Evolutionary conservation across 1,140 invertebrate species (phyloP), one percentile per base, ranked within the genome.

Genomic region (Dendrolimus punctatus): DNA sequence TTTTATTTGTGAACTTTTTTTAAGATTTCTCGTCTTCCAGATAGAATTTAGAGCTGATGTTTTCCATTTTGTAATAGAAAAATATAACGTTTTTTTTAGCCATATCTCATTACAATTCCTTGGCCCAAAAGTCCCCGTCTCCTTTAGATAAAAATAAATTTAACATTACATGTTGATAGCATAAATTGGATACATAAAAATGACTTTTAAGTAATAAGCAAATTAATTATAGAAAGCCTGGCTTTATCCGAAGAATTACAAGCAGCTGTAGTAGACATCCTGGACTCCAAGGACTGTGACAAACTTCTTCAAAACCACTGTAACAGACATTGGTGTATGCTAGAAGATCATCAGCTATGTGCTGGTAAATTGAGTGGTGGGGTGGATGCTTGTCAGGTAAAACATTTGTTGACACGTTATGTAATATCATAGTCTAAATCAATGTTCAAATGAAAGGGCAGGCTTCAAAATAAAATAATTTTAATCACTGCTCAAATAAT

Each of bases 341-440:
- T 69, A 0, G 8, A 48, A n/a, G 45, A 61, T 1, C 42, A 60
- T 48, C 67, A 69, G 48, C 23, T 69, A 1, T 69, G 67, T 53
- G 67, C 67, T 52, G 67, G 67, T 0, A 58, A 58, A n/a, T 41
- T 64, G 6, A 47, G 23, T 8, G 67, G 67, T 23, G 60, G 67
- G 8, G 55, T 64, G 0, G 67, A 70, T 43, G 47, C 67, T 44
- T 70, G 67, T 53, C 61, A 64, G 55, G 66, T 68, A 55, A 38
- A 5, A 49, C 45, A 40, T 45, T 10, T 9, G 10, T 43, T 39
- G 37, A 40, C 7, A 36, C 8, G 4, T 46, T 23, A 23, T 23
- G 3, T 23, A 23, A 23, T 23, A 23, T 2, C 3, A 23, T 23
- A 23, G 23, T 23, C 23, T 23, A 23, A 23, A 23, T 23, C 23